A percentile compares a stretch with the other conserved stretches of the same genome.
Evolutionary conservation across 1,140 invertebrate species (phyloP).

Genomic region (Linepithema humile): DNA sequence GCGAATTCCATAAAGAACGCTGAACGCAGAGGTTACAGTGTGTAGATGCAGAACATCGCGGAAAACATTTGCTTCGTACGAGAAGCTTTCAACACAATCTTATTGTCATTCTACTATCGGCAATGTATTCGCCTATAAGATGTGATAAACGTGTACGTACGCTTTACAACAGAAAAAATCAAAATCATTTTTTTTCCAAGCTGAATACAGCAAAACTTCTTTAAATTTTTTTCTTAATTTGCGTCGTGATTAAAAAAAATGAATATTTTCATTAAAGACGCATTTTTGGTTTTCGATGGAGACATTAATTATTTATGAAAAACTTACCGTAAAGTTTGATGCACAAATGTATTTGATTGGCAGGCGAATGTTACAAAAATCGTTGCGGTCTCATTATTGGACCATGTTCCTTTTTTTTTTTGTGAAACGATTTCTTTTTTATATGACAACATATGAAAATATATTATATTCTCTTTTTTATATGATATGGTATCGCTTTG

Average conservation of each 20-base stretch:
- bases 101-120: constrained; percentile 35
- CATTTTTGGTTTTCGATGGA: neutral
- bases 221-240: neutral
- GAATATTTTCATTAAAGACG: neutral
- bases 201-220: neutral
- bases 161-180: constrained; percentile 32
- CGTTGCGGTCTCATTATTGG: neutral
- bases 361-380: neutral
- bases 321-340: neutral
- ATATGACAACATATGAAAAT: neutral
- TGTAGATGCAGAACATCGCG: constrained; percentile 61
- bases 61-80: neutral
- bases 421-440: constrained; percentile 1
- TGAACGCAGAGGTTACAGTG: constrained; percentile 86
- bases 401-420: neutral
- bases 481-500: constrained; percentile 19
- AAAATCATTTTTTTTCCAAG: neutral
- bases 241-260: neutral
- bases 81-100: constrained; percentile 30
- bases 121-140: constrained; percentile 12
- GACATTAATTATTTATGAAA: neutral
- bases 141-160: constrained; percentile 15
- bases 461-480: too few relatives aligned
- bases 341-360: too few relatives aligned
- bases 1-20: constrained; percentile 89